Base-by-base conservation (phyloP, 1,140 invertebrate genomes). In the Contarinia nasturtii region DNA sequence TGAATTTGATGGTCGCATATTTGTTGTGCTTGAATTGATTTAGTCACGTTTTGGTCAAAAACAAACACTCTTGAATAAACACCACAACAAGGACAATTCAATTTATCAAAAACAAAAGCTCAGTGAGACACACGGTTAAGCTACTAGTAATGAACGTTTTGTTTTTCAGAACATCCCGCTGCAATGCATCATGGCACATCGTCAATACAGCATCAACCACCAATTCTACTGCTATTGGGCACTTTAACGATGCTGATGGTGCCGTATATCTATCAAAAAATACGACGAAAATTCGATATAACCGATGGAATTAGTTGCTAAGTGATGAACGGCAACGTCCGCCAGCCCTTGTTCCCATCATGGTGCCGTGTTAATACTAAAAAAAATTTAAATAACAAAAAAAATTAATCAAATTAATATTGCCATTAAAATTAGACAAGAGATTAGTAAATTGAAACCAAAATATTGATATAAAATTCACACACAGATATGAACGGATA, bases 131-230 rank as follows among this genome's bases (percentile, higher is more conserved):
- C n/a, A n/a, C 18, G 21, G 18, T 14, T 20, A 44, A 22, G 2
- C 45, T 38, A 46, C 33, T 46, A 37, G 45, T 37, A 11, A 14
- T 19, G 11, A 20, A 38, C 55, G 27, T 10, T 44, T 55, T 53
- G n/a, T 63, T 51, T 69, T 67, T 33, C 69, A 53, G 82, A 85
- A 64, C 79, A 85, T 67, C 81, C 82, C 59, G 81, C 82, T 44
- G 82, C 81, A 18, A 85, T 85, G 81, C 80, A 86, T 62, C 79
- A 85, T 51, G 80, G 81, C 10, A 53, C 54, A 49, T 55, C 63
- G 11, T 52, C 61, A 50, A 56, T 53, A 41, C 48, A 57, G 17
- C 53, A 60, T 36, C 58, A 60, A 33, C 56, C 61, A 46, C 55
- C 49, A 17, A 53, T 61, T 14, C 38, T 61, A 11, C 44, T 58